A percentile compares a stretch with the other conserved stretches of the same genome.
These are phyloP conservation scores for Penaeus indicus DNA, from an alignment of 1,140 invertebrate genomes.

Conservation along the genomic window DNA sequence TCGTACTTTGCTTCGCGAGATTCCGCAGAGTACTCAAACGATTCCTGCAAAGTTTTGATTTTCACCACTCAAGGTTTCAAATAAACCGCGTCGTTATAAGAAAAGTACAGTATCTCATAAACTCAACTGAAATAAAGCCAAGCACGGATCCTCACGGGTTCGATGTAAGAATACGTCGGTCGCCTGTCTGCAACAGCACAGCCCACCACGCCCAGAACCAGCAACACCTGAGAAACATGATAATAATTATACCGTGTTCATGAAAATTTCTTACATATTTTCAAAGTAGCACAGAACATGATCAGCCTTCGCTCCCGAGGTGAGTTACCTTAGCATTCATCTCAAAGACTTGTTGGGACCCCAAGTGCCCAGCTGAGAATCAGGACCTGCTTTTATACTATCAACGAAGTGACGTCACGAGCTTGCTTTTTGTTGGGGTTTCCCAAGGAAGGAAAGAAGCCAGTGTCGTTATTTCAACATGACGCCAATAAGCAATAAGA, in stretches of 20 bases:
- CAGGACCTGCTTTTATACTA: not conserved
- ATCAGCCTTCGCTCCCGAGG: no score
- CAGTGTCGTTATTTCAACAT: no score
- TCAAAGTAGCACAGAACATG: no score
- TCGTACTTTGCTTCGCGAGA: constrained; percentile 10
- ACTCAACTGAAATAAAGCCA: not conserved
- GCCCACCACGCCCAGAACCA: not conserved
- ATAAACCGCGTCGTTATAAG: not conserved
- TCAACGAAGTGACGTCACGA: not conserved
- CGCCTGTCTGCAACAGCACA: not conserved
- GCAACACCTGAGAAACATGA: not conserved
- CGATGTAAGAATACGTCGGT: not conserved
- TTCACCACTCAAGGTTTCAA: not conserved
- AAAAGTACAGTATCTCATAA: not conserved
- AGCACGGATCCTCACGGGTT: not conserved
- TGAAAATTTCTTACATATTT: not conserved
- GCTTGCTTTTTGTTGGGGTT: not conserved
- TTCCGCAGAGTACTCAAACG: not conserved
- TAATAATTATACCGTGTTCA: not conserved
- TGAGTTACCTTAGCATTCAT: no score
- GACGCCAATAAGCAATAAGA: no score
- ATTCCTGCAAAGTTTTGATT: not conserved
- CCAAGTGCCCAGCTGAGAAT: not conserved
- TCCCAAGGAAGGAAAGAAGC: not conserved
- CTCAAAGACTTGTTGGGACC: not conserved